Evolutionary conservation across 2,113 vertebrate genomes (phyloP).

Genomic region (Astur gentilis): DNA sequence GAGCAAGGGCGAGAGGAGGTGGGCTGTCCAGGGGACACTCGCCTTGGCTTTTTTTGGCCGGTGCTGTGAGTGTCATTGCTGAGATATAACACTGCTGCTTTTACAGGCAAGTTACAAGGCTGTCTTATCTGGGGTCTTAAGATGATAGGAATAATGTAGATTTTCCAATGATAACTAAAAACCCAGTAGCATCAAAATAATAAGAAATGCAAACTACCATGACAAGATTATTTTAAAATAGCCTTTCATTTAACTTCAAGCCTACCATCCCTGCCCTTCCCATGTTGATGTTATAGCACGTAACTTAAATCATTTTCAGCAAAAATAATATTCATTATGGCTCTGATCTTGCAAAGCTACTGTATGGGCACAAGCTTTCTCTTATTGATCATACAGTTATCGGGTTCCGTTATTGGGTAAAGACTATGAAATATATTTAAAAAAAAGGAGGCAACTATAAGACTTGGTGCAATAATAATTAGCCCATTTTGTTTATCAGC

Average conservation of each 20-base stretch:
- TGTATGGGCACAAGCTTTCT: not conserved
- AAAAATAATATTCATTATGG: not conserved
- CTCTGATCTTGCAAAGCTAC: not conserved
- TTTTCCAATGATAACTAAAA: not conserved
- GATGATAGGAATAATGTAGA: not conserved
- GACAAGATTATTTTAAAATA: not conserved
- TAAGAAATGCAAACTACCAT: not conserved
- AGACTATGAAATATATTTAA: not conserved
- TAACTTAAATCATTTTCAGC: not conserved
- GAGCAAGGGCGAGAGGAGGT: rapidly evolving
- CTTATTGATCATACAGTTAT: not conserved
- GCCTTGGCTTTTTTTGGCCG: not conserved
- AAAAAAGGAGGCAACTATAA: not conserved
- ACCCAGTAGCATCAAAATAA: not conserved
- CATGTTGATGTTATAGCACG: not conserved
- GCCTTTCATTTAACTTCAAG: not conserved
- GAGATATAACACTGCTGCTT: not conserved
- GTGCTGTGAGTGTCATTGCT: not conserved
- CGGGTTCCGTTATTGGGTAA: not conserved
- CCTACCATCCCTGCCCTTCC: not conserved
- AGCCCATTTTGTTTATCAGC: not conserved
- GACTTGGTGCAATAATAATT: not conserved
- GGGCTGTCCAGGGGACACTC: not conserved
- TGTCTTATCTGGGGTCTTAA: not conserved
- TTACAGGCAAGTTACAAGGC: not conserved